Base-by-base conservation (phyloP, 1,140 invertebrate species). In the Ips nitidus region DNA sequence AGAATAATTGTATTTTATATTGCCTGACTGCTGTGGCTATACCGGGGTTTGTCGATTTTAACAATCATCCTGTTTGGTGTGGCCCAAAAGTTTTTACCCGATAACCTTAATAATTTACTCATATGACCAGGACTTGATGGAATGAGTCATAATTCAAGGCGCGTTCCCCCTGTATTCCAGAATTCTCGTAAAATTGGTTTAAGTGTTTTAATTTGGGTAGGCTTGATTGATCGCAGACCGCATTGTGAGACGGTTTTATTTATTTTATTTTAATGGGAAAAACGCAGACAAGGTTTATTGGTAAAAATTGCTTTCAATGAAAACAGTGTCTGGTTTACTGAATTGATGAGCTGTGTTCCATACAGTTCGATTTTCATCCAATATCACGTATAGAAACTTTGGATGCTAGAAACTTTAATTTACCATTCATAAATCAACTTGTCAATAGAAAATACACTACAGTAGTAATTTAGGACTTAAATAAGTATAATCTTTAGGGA, bases 1-100 rank as follows among this genome's bases (percentile, higher is more conserved):
- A 72, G 71, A 72, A 61, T 70, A 72, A 56, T 69, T 60, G 58
- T 53, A n/a, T 52, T 50, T 50, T 22, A 22, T 22, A 22, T 22
- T 57, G 37, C 55, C 55, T 39, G n/a, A 39, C 55, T 22, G 43
- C 36, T 36, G 2, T 40, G 36, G 38, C 57, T 6, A 40, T 59
- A 59, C 57, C 38, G 41, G 57, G 57, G 57, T 40, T 6, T 7
- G 7, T 59, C 57, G 8, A 59, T 8, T 59, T 8, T 37, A 50
- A 1, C 22, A 50, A 50, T 50, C 22, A 22, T 22, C 22, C 22
- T 22, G 22, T 22, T 22, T 22, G 22, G 22, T 22, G 22, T 22
- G 22, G 0, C 22, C 22, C 22, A 22, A 22, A 22, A 22, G 22
- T 22, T 22, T 22, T 22, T 22, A 22, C 22, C 22, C 22, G 22